Evolutionary conservation across 2,888 invertebrate species (phyloP), one percentile per base, ranked within the genome.

Genomic region (Caenorhabditis wallacei): DNA sequence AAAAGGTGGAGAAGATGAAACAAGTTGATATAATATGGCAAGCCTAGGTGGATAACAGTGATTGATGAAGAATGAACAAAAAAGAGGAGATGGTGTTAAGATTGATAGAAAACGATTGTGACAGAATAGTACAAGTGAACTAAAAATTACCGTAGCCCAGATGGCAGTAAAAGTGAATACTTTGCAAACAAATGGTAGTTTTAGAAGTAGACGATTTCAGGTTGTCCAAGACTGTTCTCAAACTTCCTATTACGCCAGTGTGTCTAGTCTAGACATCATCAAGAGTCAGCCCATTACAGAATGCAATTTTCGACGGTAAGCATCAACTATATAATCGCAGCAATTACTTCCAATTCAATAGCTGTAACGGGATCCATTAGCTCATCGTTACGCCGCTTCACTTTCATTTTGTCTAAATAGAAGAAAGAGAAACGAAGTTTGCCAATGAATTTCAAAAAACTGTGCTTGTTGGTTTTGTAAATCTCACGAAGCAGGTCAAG

Each of bases 331-430:
- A 43, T 54, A 68, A 54, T 54, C 54, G 10, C n/a, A 20, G 22
- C 43, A 68, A 68, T 68, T 68, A 56, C 40, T 40, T 37, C 11
- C 54, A 4, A 7, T 16, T 43, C 16, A 30, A 68, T 54, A 26
- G 24, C 68, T 37, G 68, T 68, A 68, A 54, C 68, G 68, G 66
- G 53, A 43, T 68, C 68, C 54, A 68, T 68, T 54, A 68, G 40
- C 26, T 54, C 54, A 68, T 68, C 24, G 43, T 56, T 26, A 40
- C 30, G n/a, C n/a, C n/a, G n/a, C n/a, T n/a, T 59, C 53, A 10
- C 1, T 20, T 11, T 13, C 40, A 13, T 37, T 40, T n/a, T n/a
- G n/a, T n/a, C n/a, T n/a, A n/a, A n/a, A n/a, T n/a, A n/a, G n/a
- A n/a, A n/a, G n/a, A n/a, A n/a, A n/a, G n/a, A n/a, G n/a, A n/a